phyloP scores from a whole-genome alignment of 2,888 invertebrate species.

The Lordiphosa fenestrarum region DNA sequence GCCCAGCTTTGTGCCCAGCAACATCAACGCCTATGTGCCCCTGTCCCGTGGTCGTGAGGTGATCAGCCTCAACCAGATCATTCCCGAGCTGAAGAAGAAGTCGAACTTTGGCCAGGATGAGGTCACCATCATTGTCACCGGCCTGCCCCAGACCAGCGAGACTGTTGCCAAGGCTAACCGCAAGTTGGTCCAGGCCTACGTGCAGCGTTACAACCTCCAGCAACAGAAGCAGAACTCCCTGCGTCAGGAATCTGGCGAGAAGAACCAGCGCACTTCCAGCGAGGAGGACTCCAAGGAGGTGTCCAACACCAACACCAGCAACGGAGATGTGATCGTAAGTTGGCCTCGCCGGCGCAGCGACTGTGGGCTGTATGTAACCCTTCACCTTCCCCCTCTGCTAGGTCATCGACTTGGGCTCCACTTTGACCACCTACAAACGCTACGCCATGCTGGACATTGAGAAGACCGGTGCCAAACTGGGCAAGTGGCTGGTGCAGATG shows the following conservation, averaged over 20 bases:
- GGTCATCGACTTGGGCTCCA: conserved; percentile 72
- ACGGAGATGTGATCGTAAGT: conserved; percentile 61
- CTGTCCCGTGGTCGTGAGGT: conserved; percentile 52
- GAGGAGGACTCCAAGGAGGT: conserved; percentile 61
- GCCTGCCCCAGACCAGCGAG: conserved; percentile 62
- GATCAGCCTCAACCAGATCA: conserved; percentile 53
- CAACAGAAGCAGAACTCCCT: conserved; percentile 26
- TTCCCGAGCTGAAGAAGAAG: conserved; percentile 50
- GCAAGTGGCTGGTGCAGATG: conserved; percentile 65
- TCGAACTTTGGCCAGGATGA: conserved; percentile 69
- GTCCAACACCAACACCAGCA: conserved; percentile 38
- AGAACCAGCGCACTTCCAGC: conserved; percentile 51
- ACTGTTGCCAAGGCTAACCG: conserved; percentile 64
- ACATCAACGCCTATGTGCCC: conserved; percentile 48
- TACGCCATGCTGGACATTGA: conserved; percentile 65
- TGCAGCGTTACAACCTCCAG: conserved; percentile 59
- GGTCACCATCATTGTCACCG: conserved; percentile 75
- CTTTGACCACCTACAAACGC: conserved; percentile 57
- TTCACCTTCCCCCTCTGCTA: too few species aligned
- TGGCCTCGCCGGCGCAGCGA: too few species aligned
- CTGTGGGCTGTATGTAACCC: too few species aligned
- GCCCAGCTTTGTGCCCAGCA: conserved; percentile 59
- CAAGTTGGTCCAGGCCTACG: conserved; percentile 67
- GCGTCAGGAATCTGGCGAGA: conserved; percentile 25
- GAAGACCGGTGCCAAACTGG: conserved; percentile 63